phyloP scores from a whole-genome alignment of 2,113 vertebrate genomes.

The Abramis brama region DNA sequence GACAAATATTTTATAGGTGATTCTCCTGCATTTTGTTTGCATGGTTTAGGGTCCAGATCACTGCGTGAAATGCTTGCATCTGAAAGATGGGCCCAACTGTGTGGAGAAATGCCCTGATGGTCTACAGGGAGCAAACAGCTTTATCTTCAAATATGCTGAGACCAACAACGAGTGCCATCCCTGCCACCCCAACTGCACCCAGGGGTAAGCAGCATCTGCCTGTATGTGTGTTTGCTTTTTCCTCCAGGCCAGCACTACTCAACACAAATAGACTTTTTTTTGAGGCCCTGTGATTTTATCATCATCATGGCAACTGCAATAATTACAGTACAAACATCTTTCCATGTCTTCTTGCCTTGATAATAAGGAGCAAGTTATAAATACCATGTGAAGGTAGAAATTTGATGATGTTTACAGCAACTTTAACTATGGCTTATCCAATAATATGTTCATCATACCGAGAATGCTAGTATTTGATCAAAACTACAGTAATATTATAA shows the following conservation, averaged over 20 bases:
- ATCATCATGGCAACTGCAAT: not conserved
- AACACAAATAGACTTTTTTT: not conserved
- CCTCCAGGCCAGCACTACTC: not conserved
- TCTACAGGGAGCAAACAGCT: slow-evolving; percentile 91
- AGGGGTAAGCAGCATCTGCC: slow-evolving; percentile 85
- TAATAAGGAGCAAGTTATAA: not conserved
- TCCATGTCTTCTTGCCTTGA: not conserved
- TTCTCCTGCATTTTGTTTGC: slow-evolving; percentile 36
- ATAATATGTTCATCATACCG: not conserved
- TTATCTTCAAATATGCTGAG: slow-evolving; percentile 97
- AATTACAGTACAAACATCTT: slow-evolving; percentile 2
- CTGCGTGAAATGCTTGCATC: slow-evolving; percentile 91
- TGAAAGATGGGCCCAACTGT: slow-evolving; percentile 97
- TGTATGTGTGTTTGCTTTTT: not conserved
- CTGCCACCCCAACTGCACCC: slow-evolving; percentile 94
- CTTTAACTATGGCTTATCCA: not conserved
- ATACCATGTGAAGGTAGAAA: too few species aligned
- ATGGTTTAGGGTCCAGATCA: slow-evolving; percentile 88
- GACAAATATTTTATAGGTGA: not conserved
- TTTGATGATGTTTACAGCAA: not conserved
- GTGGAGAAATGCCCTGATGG: slow-evolving; percentile 97
- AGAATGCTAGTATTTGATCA: too few species aligned
- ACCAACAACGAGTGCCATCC: slow-evolving; percentile 93
- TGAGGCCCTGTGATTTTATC: not conserved
- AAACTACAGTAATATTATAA: too few species aligned